Conservation (phyloP, 2,888 invertebrate genomes). For the Lithophane ornitopus region DNA sequence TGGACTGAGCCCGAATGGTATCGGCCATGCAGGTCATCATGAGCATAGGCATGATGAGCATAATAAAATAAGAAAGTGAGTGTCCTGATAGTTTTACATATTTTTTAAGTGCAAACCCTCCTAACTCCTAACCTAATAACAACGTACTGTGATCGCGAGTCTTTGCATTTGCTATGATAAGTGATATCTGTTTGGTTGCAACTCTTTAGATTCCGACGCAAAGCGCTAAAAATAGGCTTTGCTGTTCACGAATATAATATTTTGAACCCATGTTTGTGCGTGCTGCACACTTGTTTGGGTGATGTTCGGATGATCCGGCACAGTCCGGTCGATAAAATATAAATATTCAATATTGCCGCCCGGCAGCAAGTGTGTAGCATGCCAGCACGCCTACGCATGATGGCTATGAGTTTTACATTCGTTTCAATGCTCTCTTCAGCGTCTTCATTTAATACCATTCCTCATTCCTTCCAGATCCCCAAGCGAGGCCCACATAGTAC, state of each 20-base stretch:
- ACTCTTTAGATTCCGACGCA: neutral
- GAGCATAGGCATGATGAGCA: constrained; percentile 80
- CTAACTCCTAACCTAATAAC: neutral
- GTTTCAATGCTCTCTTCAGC: neutral
- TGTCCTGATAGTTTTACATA: constrained; percentile 29
- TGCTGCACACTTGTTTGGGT: neutral
- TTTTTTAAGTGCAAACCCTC: neutral
- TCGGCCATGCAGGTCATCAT: constrained; percentile 81
- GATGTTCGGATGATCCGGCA: neutral
- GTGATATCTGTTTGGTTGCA: neutral
- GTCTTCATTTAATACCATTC: neutral
- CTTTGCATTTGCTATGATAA: neutral
- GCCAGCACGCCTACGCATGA: neutral
- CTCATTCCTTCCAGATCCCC: constrained; percentile 78
- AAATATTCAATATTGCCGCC: neutral
- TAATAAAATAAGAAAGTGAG: constrained; percentile 84
- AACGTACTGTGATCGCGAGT: neutral
- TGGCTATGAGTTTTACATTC: neutral
- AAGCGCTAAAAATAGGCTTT: neutral
- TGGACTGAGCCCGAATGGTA: constrained; percentile 83
- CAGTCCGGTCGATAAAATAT: neutral
- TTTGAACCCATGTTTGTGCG: neutral
- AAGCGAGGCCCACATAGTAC: constrained; percentile 78
- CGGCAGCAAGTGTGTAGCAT: neutral
- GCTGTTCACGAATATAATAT: neutral